phyloP scores from a whole-genome alignment of 64 coral and sea anemone genomes.

The Anthopleura sola region DNA sequence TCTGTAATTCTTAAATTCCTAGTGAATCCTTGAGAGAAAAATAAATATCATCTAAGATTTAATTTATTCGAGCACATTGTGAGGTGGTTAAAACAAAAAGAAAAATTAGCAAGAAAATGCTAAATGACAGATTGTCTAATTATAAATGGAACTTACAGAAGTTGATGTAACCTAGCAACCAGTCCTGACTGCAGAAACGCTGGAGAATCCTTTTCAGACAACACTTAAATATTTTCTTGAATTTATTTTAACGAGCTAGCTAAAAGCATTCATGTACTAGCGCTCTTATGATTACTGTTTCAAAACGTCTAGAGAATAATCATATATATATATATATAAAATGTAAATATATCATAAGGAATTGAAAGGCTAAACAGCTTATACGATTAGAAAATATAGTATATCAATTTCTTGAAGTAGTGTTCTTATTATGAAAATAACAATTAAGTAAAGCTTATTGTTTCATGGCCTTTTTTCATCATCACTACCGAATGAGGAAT shows the following conservation, averaged over 20 bases:
- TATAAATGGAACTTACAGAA: background rate
- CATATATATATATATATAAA: too few species aligned
- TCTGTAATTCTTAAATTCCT: too few species aligned
- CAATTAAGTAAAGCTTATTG: background rate
- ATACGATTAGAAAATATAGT: background rate
- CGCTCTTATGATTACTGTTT: too few species aligned
- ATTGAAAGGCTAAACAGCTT: background rate
- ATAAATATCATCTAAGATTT: too few species aligned
- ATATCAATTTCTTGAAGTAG: background rate
- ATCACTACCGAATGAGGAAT: background rate
- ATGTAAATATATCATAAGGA: background rate
- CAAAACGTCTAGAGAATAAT: background rate
- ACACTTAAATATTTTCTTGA: background rate
- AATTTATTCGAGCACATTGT: too few species aligned
- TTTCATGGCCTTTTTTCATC: background rate
- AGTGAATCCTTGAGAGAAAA: too few species aligned
- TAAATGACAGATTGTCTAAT: background rate
- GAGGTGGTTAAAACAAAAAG: too few species aligned
- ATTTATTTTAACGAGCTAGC: background rate
- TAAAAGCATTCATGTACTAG: background rate
- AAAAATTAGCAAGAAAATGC: background rate
- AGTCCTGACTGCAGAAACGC: background rate
- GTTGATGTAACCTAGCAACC: background rate
- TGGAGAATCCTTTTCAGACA: background rate
- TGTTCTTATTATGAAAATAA: background rate